Evolutionary conservation across 2,113 vertebrate species (phyloP).

Genomic region (Genyomyrus donnyi): DNA sequence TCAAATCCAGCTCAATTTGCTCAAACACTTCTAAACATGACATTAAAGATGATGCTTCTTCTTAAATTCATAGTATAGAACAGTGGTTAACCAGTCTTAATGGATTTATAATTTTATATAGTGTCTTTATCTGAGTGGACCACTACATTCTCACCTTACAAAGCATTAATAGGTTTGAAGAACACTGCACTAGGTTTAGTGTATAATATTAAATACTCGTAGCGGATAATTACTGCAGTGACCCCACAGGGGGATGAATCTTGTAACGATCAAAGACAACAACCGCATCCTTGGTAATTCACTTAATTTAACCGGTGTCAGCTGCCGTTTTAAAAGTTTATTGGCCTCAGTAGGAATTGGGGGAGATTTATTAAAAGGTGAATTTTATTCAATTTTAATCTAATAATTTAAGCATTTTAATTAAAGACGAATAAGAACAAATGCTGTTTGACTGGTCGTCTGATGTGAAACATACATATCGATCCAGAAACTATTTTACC

Average conservation of each 20-base stretch:
- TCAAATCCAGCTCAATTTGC: not conserved
- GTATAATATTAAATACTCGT: not conserved
- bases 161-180: not conserved
- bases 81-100: not conserved
- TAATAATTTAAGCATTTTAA: not conserved
- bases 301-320: not conserved
- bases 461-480: not conserved
- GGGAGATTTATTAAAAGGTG: not conserved
- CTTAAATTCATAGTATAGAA: not conserved
- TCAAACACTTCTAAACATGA: not conserved
- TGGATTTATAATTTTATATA: not conserved
- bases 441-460: not conserved
- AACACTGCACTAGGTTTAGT: not conserved
- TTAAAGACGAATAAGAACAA: not conserved
- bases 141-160: not conserved
- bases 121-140: not conserved
- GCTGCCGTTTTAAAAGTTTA: not conserved
- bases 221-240: not conserved
- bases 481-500: not conserved
- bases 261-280: not conserved
- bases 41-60: not conserved
- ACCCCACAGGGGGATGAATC: not conserved
- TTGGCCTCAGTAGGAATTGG: not conserved
- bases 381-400: not conserved
- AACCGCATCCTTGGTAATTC: not conserved